Conservation (phyloP, 2,888 invertebrate genomes). For the Lapara coniferarum region DNA sequence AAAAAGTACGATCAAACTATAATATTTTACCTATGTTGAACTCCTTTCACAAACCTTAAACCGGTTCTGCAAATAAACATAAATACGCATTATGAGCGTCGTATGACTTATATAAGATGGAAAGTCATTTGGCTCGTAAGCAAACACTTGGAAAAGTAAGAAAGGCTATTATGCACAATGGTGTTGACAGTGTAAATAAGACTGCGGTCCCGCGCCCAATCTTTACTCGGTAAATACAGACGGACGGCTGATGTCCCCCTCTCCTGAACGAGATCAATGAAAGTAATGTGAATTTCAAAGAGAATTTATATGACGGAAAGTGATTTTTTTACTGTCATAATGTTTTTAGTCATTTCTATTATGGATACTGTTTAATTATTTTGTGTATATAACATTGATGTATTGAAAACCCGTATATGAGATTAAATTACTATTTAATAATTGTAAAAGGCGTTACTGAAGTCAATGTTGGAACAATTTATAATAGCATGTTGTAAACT, state of each 20-base stretch:
- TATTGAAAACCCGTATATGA: no score
- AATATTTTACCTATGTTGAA: not conserved
- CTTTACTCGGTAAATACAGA: constrained; percentile 61
- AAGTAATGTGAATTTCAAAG: no score
- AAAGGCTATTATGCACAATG: constrained; percentile 70
- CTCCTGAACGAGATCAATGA: not conserved
- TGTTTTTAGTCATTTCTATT: no score
- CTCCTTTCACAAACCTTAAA: not conserved
- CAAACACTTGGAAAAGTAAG: constrained; percentile 58
- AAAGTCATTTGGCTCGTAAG: constrained; percentile 52
- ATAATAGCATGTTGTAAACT: no score
- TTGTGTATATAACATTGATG: no score
- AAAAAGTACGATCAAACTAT: no score
- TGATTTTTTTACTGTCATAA: no score
- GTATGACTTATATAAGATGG: constrained; percentile 42
- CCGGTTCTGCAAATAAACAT: not conserved
- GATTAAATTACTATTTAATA: no score
- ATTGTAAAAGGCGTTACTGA: no score
- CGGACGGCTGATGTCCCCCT: not conserved
- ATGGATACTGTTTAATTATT: no score
- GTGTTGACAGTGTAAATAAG: constrained; percentile 68
- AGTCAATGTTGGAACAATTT: no score
- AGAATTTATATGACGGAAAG: no score
- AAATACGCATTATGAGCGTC: not conserved
- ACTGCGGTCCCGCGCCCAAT: constrained; percentile 55